Conservation (phyloP, 2,797 vertebrate species). For the Neosilurus mollespiculum region DNA sequence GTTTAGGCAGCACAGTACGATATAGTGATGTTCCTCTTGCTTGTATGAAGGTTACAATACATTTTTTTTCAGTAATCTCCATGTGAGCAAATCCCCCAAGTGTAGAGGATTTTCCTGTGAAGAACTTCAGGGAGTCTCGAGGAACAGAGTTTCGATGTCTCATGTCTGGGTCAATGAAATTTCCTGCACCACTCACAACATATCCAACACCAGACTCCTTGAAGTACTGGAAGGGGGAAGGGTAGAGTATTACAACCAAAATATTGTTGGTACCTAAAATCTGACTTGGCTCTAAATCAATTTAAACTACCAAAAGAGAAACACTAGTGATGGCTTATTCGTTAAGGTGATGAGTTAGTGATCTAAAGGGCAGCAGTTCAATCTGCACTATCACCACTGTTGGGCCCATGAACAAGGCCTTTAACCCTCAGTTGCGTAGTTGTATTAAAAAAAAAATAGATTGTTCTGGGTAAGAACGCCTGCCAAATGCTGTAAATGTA, state of each 20-base stretch:
- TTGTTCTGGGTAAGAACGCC: no score
- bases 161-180: conserved; percentile 84
- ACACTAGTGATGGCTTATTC: no score
- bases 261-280: background rate
- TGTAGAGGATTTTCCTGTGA: conserved; percentile 74
- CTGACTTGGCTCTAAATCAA: background rate
- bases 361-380: no score
- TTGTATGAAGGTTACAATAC: conserved; percentile 83
- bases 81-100: conserved; percentile 85
- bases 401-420: no score
- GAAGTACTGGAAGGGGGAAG: conserved; percentile 72
- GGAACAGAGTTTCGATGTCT: conserved; percentile 78
- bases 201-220: conserved; percentile 79
- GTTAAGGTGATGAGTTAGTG: no score
- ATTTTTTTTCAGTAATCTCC: conserved; percentile 74
- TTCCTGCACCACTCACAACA: conserved; percentile 89
- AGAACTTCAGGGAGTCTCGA: conserved; percentile 82
- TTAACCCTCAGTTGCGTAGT: no score
- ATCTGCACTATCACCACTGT: no score
- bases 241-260: background rate
- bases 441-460: no score
- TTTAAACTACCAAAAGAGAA: background rate
- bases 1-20: conserved; percentile 76
- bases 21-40: conserved; percentile 85
- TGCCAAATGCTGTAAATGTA: no score